A percentile compares a stretch with the other conserved stretches of the same genome.
These are phyloP conservation scores for Tamandua tetradactyla DNA, from an alignment of 2,797 vertebrate genomes.

Conservation along the genomic window DNA sequence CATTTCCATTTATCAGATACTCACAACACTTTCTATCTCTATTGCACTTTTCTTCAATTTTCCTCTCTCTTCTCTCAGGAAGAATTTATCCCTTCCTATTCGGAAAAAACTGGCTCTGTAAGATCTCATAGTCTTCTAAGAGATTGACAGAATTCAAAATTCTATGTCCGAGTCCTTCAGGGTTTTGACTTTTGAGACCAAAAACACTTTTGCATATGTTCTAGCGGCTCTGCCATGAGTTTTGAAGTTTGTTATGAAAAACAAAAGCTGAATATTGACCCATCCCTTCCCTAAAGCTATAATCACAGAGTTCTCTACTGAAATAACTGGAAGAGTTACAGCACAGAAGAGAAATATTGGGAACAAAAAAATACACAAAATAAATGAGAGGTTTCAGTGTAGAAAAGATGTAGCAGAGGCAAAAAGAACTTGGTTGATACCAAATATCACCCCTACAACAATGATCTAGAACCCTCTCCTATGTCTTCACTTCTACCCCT, in stretches of 20 bases:
- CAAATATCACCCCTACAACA: neutral
- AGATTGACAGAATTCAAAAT: too few species aligned
- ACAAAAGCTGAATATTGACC: conserved; percentile 42
- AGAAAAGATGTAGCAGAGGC: neutral
- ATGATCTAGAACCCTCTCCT: neutral
- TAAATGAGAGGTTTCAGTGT: neutral
- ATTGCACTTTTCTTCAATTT: neutral
- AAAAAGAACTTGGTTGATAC: conserved; percentile 7
- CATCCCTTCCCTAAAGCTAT: neutral
- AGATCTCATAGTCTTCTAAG: neutral
- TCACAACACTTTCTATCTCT: neutral
- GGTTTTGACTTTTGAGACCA: conserved; percentile 35
- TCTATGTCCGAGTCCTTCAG: conserved; percentile 14
- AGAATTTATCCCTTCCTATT: neutral
- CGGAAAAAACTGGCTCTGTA: neutral
- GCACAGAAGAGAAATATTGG: conserved; percentile 7
- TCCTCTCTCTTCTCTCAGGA: neutral
- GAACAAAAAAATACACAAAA: neutral
- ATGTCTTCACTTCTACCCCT: neutral
- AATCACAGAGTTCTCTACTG: neutral
- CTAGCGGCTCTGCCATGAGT: neutral
- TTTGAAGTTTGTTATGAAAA: conserved; percentile 33
- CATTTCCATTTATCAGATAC: neutral
- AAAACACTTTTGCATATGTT: neutral
- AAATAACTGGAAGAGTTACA: conserved; percentile 32